Evolutionary conservation across 2,888 invertebrate species (phyloP), one percentile per base, ranked within the genome.

Genomic region (Sesia bembeciformis): DNA sequence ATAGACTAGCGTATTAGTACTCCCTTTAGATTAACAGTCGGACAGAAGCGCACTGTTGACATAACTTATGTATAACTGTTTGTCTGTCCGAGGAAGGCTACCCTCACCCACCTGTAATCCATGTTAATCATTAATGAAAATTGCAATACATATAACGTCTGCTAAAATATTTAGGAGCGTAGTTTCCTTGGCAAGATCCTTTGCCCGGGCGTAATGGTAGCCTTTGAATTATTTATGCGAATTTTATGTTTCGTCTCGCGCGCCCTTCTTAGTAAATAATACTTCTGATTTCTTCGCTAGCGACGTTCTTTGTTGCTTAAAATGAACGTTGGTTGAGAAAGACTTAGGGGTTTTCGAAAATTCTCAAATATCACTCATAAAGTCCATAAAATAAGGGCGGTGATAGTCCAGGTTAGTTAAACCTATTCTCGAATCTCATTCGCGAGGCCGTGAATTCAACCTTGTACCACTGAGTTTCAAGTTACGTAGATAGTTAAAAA

Each of bases 121-220:
- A 71, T 72, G 73, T 87, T 81, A 84, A 81, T 83, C 70, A 82
- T 85, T 87, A 83, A 87, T 85, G 81, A 81, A 85, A 86, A 87
- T 85, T 87, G 84, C 88, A 86, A 86, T 89, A 86, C 84, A 86
- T 86, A 87, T 87, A 86, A 86, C 83, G 80, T 78, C 65, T 66
- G 74, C 72, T 87, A 77, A 83, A 88, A 87, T 88, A 88, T 88
- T 87, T 75, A 87, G 68, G 64, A 62, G 64, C 71, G 77, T 81
- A 84, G 86, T 84, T 78, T 79, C 79, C 78, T 77, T 74, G 68
- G 63, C 61, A 68, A 71, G 72, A 67, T 71, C 65, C 72, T 60
- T 65, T 66, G 67, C 68, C 69, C 57, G 59, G 56, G 59, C 64
- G 82, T 88, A 87, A 87, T 85, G 85, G 85, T 68, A 67, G 58